These are phyloP conservation scores for Erpobdella octoculata DNA, from an alignment of 2,888 invertebrate species.

Conservation along the genomic window DNA sequence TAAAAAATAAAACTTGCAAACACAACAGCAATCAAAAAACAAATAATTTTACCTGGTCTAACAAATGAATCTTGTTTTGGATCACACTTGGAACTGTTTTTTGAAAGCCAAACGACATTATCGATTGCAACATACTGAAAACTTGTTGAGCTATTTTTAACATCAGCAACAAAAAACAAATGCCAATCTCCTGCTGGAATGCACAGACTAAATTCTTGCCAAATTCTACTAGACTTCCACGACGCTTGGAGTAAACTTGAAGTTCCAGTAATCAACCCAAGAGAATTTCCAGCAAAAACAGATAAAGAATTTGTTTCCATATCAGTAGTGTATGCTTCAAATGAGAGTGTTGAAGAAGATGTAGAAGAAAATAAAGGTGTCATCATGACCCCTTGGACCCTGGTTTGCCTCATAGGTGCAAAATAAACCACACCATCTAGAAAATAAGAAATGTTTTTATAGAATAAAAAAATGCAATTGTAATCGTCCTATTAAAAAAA, in stretches of 20 bases:
- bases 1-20: too few species aligned
- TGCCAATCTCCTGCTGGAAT: constrained; percentile 14
- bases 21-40: too few species aligned
- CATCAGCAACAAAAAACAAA: constrained; percentile 3
- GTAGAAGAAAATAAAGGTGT: background rate
- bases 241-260: background rate
- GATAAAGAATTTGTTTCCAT: background rate
- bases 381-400: constrained; percentile 3
- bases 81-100: background rate
- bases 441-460: background rate
- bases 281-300: constrained; percentile 3
- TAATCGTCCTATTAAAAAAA: too few species aligned
- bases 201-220: constrained; percentile 16
- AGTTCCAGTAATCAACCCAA: background rate
- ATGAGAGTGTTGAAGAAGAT: background rate
- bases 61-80: background rate
- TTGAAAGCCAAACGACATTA: background rate
- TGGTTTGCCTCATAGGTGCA: background rate
- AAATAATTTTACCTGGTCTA: background rate
- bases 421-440: background rate
- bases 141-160: background rate
- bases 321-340: constrained; percentile 7
- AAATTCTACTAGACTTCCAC: background rate
- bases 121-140: constrained; percentile 17
- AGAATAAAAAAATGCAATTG: too few species aligned